Percentiles rank a stretch among this genome's conserved stretches.
Conservation (phyloP, 64 coral and sea anemone species). For the Pocillopora damicornis region DNA sequence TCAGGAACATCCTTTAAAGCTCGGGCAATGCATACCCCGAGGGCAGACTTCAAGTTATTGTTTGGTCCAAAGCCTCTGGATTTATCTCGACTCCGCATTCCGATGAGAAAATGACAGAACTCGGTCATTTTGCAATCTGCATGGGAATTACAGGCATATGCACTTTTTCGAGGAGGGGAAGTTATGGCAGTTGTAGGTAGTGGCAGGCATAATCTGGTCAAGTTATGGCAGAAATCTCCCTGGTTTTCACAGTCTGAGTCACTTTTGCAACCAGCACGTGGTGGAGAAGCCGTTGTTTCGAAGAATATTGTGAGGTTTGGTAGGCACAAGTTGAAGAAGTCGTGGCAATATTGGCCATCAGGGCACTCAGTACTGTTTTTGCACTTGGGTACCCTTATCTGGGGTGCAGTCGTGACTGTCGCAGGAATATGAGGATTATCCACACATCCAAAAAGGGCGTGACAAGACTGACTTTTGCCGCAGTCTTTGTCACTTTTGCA, state of each 20-base stretch:
- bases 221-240: conserved; percentile 32
- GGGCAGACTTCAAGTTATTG: not conserved
- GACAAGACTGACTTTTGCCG: conserved; percentile 20
- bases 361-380: conserved; percentile 6
- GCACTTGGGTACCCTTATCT: not conserved
- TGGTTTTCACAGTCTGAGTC: conserved; percentile 3
- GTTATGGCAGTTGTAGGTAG: not conserved
- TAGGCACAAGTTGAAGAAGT: conserved; percentile 28
- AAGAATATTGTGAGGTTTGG: conserved; percentile 13
- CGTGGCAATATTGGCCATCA: conserved; percentile 29
- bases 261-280: not conserved
- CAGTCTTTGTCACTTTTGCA: conserved; percentile 8
- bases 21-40: conserved; percentile 12
- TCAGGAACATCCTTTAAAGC: conserved; percentile 27
- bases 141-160: conserved; percentile 21
- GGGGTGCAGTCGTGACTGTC: not conserved
- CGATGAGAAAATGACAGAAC: conserved; percentile 38
- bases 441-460: conserved; percentile 24
- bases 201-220: conserved; percentile 26
- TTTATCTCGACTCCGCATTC: conserved; percentile 2
- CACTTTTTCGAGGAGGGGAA: not conserved
- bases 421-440: not conserved
- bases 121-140: conserved; percentile 32
- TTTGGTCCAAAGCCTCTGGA: not conserved
- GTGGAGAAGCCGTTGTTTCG: conserved; percentile 12